Percentiles rank a stretch among this genome's conserved stretches.
These are phyloP conservation scores for Allolobophora icterica DNA, from an alignment of 2,888 invertebrate species.

Conservation along the genomic window DNA sequence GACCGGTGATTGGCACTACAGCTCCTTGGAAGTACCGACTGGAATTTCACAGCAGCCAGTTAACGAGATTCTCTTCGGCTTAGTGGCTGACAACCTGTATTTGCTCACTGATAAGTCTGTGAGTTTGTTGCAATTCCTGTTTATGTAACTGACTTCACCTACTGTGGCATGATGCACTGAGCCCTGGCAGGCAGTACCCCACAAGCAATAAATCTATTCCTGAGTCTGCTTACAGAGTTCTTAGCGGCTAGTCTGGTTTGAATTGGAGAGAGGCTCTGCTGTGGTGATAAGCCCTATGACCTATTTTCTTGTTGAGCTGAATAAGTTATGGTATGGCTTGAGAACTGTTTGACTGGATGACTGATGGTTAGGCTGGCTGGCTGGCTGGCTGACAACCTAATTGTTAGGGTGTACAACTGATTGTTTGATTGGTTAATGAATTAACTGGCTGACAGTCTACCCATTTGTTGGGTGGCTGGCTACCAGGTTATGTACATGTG, in stretches of 20 bases:
- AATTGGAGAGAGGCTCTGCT: constrained; percentile 11
- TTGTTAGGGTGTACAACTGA: not conserved
- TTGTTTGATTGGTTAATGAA: constrained; percentile 1
- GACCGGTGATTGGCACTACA: not conserved
- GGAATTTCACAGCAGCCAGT: not conserved
- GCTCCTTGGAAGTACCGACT: not conserved
- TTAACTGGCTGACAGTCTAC: not conserved
- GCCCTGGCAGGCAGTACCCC: not conserved
- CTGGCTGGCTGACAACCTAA: not conserved
- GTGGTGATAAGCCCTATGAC: not conserved
- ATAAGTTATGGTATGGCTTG: not conserved
- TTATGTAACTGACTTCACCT: not conserved
- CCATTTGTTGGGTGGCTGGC: not conserved
- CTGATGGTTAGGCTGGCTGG: not conserved
- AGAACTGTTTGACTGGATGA: not conserved
- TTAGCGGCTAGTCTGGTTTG: constrained; percentile 2
- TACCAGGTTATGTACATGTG: not conserved
- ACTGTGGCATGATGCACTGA: not conserved
- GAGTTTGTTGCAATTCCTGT: not conserved
- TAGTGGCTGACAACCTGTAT: constrained; percentile 15
- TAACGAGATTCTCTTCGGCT: not conserved
- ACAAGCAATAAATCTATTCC: constrained; percentile 8
- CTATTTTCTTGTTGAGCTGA: not conserved
- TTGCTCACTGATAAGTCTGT: constrained; percentile 27
- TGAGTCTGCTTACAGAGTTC: constrained; percentile 7